A percentile compares a stretch with the other conserved stretches of the same genome.
phyloP scores from a whole-genome alignment of 2,113 vertebrate species.

The Silurus asotus region DNA sequence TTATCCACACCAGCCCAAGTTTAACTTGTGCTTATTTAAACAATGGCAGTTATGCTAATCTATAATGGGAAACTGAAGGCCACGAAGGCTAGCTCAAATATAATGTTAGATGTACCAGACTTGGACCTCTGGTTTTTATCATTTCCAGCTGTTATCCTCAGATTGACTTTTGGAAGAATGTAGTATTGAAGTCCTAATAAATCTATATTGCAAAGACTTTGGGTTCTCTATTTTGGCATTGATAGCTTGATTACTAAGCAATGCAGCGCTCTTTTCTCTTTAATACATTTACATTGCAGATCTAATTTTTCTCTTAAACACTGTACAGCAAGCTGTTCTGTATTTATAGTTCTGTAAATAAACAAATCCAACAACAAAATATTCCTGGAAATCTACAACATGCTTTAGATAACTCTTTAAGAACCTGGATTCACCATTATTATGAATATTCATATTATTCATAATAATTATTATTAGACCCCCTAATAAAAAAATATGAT shows the following conservation, averaged over 20 bases:
- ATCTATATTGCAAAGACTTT: conserved; percentile 25
- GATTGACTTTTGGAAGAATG: background rate
- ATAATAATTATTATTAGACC: background rate
- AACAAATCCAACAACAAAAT: background rate
- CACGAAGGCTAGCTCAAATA: conserved; percentile 14
- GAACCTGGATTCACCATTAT: background rate
- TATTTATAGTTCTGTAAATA: background rate
- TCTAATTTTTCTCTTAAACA: conserved; percentile 9
- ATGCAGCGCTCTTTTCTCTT: background rate
- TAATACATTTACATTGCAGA: background rate
- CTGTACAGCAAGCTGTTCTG: background rate
- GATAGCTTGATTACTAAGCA: conserved; percentile 7
- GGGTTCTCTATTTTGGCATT: conserved; percentile 2
- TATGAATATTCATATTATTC: too few relatives aligned
- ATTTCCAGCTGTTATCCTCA: conserved; percentile 38
- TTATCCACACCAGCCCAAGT: conserved; percentile 34
- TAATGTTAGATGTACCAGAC: conserved; percentile 26
- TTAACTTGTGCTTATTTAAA: conserved; percentile 42
- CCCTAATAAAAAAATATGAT: too few relatives aligned
- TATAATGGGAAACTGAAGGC: conserved; percentile 7
- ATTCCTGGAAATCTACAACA: background rate
- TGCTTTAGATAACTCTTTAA: background rate
- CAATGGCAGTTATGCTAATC: conserved; percentile 40
- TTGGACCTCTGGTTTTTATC: conserved; percentile 13
- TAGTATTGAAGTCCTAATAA: conserved; percentile 22